Evolutionary conservation across 2,797 vertebrate species (phyloP), one percentile per base, ranked within the genome.

Genomic region (Craterocephalus amniculus): DNA sequence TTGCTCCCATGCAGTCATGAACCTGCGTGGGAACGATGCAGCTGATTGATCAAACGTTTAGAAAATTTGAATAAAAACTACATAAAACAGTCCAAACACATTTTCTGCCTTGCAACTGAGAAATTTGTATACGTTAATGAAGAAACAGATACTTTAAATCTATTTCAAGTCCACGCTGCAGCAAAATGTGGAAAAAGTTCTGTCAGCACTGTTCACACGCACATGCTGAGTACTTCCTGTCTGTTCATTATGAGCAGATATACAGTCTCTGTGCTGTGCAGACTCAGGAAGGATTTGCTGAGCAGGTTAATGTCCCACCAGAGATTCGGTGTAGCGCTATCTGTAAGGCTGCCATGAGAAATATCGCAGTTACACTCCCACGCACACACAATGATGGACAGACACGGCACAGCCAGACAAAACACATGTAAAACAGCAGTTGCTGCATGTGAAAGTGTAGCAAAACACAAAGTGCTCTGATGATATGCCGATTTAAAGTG

Each of bases 291-390:
- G 88, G 90, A 91, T 81, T 90, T 12, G 72, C 54, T 22, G 78
- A 81, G 79, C 85, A 86, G 83, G 79, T 87, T 91, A 87, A 91
- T 68, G 79, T 87, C 87, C 84, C 86, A 87, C 89, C 76, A 84
- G 90, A 89, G 88, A 83, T 49, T 63, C 72, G 1, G 71, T 40
- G 64, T 45, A 67, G 78, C 56, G 49, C 66, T 40, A 72, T 64
- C 67, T 80, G 69, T 9, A 79, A 76, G 57, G 63, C 64, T 64
- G 87, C 87, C 86, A 81, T 88, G 87, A 89, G 84, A 89, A 90
- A 89, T 80, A 88, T 73, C 40, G 4, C 72, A n/a, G 6, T 58
- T 76, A 51, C 79, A 83, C 82, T 63, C 87, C 58, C 83, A 86
- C 88, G 16, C 83, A 72, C 52, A 36, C 70, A 72, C 58, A 55